Percentiles rank a stretch among this genome's conserved stretches.
phyloP scores from a whole-genome alignment of 2,113 vertebrate genomes.

The Etia nguti region DNA sequence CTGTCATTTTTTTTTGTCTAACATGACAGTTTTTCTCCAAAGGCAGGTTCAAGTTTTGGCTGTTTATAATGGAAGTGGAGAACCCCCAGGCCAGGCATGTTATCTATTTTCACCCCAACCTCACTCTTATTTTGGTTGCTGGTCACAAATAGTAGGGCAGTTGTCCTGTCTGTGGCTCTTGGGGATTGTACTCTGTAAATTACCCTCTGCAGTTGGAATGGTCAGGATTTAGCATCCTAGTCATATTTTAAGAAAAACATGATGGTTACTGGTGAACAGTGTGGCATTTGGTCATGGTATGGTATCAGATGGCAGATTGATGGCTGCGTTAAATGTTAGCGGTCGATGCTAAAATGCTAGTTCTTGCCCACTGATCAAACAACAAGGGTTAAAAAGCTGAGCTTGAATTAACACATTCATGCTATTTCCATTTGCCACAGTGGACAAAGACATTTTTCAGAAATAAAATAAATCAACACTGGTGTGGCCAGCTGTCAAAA shows the following conservation, averaged over 20 bases:
- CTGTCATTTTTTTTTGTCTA: not conserved
- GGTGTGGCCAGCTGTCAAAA: not conserved
- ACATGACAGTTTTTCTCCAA: not conserved
- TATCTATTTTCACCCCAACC: slow-evolving; percentile 28
- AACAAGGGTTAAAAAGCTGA: not conserved
- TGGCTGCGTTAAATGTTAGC: not conserved
- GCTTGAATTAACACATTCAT: not conserved
- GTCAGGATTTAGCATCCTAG: slow-evolving; percentile 9
- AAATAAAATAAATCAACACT: not conserved
- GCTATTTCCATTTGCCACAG: not conserved
- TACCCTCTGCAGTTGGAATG: not conserved
- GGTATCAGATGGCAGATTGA: not conserved
- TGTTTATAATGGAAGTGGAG: not conserved
- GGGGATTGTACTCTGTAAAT: slow-evolving; percentile 21
- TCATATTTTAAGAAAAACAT: not conserved
- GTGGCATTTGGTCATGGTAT: not conserved
- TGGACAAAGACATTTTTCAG: not conserved
- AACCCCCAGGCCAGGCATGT: not conserved
- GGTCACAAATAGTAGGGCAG: slow-evolving; percentile 65
- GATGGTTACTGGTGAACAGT: not conserved
- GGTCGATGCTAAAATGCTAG: not conserved
- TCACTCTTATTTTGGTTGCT: slow-evolving; percentile 57
- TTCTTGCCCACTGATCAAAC: not conserved
- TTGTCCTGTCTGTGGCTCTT: slow-evolving; percentile 32
- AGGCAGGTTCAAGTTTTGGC: not conserved